Evolutionary conservation across 2,797 vertebrate species (phyloP).

Genomic region (Linurgus olivaceus): DNA sequence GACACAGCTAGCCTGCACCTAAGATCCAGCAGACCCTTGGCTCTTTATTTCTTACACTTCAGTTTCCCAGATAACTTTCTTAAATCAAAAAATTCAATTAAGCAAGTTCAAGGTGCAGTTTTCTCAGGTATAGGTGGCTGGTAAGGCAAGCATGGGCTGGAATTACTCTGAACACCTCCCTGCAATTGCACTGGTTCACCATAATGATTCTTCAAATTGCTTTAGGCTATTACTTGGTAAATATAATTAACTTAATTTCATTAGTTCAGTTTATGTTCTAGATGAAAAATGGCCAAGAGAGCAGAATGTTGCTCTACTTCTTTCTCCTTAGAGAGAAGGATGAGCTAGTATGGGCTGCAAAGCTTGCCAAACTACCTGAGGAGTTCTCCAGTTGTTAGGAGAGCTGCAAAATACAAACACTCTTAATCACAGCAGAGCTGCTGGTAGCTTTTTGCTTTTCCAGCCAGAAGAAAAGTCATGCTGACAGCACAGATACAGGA

Average conservation of each 20-base stretch:
- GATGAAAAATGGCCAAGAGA: neutral
- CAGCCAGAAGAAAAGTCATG: neutral
- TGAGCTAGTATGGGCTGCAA: neutral
- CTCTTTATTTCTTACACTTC: neutral
- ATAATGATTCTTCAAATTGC: neutral
- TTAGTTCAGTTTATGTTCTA: neutral
- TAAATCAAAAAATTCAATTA: neutral
- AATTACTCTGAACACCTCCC: neutral
- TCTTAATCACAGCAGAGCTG: neutral
- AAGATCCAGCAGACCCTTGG: neutral
- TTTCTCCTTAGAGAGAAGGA: neutral
- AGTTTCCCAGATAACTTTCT: neutral
- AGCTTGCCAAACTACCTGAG: neutral
- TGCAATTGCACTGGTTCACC: neutral
- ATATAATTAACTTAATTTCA: constrained; percentile 34
- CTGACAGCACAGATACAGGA: neutral
- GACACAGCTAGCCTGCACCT: neutral
- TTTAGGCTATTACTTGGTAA: constrained; percentile 23
- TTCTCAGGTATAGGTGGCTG: neutral
- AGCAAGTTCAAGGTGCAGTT: neutral
- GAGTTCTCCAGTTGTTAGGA: neutral
- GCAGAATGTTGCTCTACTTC: neutral
- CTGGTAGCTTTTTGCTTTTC: neutral
- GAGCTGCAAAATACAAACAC: neutral
- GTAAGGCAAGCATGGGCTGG: neutral